Evolutionary conservation across 1,140 invertebrate genomes (phyloP).

Genomic region (Lepidurus apus): DNA sequence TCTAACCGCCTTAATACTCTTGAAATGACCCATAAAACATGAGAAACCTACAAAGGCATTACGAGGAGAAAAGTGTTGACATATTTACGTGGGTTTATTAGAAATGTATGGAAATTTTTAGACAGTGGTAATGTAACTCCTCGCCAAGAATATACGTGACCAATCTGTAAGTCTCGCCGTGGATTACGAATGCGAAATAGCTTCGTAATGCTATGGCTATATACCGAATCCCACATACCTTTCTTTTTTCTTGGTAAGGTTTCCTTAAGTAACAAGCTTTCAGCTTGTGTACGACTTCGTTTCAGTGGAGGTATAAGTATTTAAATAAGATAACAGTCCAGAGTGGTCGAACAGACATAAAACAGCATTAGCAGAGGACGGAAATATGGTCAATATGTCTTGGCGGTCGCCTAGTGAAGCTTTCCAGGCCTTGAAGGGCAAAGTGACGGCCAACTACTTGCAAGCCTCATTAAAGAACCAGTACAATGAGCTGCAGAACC

Average conservation of each 20-base stretch:
- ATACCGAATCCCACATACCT: not conserved
- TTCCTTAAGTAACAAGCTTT: slow-evolving; percentile 16
- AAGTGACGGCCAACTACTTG: not conserved
- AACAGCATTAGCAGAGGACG: not conserved
- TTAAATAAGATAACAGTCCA: not conserved
- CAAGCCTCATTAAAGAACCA: not conserved
- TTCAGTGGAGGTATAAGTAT: not conserved
- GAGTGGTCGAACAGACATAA: not conserved
- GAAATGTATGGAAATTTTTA: too few relatives aligned
- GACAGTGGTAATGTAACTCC: too few relatives aligned
- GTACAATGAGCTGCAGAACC: not conserved
- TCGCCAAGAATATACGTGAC: not conserved
- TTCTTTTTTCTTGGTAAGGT: not conserved
- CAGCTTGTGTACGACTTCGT: not conserved
- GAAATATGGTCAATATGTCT: not conserved
- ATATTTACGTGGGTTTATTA: too few relatives aligned
- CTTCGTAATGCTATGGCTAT: not conserved
- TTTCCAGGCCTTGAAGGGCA: not conserved
- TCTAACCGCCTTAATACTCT: too few relatives aligned
- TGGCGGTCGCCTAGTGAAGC: not conserved
- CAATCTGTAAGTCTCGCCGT: not conserved
- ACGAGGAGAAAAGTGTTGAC: too few relatives aligned
- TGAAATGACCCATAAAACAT: too few relatives aligned
- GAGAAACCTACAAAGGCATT: too few relatives aligned
- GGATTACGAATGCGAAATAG: not conserved